Evolutionary conservation across 2,113 vertebrate species (phyloP), one percentile per base, ranked within the genome.

Genomic region (Noctilio leporinus): DNA sequence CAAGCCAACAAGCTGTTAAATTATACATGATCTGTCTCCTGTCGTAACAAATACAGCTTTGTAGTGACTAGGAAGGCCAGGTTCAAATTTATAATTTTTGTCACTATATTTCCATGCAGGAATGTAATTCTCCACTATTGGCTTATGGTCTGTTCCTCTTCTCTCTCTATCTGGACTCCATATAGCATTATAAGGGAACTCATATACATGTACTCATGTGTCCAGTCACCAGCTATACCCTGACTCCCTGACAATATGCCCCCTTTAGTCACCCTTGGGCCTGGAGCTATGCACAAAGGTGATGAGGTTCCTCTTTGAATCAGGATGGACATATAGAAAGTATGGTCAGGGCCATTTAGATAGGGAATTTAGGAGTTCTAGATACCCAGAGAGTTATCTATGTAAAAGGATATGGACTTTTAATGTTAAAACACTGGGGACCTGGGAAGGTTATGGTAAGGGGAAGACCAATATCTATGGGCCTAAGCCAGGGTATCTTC

Each of bases 401-500:
- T 33, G 17, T 24, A 59, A 57, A 70, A 45, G n/a, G 10, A 64
- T 43, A 59, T 38, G 5, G 2, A 19, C 33, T 89, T 89, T 62
- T 19, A 30, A 1, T 59, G 0, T 51, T 7, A 10, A 86, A 57
- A 17, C 30, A 16, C 5, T 82, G 28, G 12, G 24, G 7, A 33
- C 22, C 70, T 24, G 4, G 8, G 24, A 73, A 11, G 16, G 0
- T 53, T 17, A 6, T 53, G 22, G n/a, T 2, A 73, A 26, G 10
- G 51, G 5, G 17, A 91, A 65, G 30, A 87, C n/a, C 0, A 51
- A 2, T 5, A 3, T 33, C 33, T 24, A 10, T 69, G 16, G 30
- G 0, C 16, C 20, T 47, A 64, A 22, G 38, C 55, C 0, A 65
- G 11, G 4, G 9, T 5, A 7, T 30, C 7, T n/a, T 80, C n/a